Evolutionary conservation across 2,797 vertebrate species (phyloP).

Genomic region (Phataginus tricuspis): DNA sequence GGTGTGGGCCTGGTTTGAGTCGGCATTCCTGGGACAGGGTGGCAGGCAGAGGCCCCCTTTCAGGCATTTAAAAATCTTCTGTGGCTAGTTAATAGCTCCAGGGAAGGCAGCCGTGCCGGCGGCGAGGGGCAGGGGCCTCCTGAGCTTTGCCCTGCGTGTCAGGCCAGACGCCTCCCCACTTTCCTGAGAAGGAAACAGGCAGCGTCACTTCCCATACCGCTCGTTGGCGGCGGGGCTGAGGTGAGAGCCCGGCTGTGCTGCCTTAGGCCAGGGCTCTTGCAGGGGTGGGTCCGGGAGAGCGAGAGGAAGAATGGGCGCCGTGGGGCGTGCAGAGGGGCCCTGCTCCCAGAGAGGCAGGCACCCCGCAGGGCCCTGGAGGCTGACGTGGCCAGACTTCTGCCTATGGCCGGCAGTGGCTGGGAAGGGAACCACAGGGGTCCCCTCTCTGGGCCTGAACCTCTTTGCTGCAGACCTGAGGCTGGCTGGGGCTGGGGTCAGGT

Average conservation of each 20-base stretch:
- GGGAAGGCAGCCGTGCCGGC: rapidly evolving
- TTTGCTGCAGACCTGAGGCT: neutral
- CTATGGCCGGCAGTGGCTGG: rapidly evolving
- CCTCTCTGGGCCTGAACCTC: too few relatives aligned
- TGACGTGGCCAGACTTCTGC: rapidly evolving
- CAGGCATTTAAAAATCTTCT: rapidly evolving
- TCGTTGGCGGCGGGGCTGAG: rapidly evolving
- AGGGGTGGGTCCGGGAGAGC: rapidly evolving
- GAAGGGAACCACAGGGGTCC: too few relatives aligned
- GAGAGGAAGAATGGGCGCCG: rapidly evolving
- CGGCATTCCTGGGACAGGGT: neutral
- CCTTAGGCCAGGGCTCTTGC: neutral
- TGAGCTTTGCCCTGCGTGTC: rapidly evolving
- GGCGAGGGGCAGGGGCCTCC: rapidly evolving
- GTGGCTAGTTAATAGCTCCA: rapidly evolving
- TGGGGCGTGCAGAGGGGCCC: neutral
- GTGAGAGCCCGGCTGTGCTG: rapidly evolving
- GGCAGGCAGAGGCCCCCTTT: rapidly evolving
- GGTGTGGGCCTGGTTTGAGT: neutral
- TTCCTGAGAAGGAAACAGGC: neutral
- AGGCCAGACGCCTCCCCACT: neutral
- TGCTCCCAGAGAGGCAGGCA: rapidly evolving
- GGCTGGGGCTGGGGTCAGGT: neutral
- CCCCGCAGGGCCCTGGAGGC: neutral
- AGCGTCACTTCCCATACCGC: rapidly evolving